Evolutionary conservation across 1,140 invertebrate genomes (phyloP), one percentile per base, ranked within the genome.

Genomic region (Zaprionus africanus): DNA sequence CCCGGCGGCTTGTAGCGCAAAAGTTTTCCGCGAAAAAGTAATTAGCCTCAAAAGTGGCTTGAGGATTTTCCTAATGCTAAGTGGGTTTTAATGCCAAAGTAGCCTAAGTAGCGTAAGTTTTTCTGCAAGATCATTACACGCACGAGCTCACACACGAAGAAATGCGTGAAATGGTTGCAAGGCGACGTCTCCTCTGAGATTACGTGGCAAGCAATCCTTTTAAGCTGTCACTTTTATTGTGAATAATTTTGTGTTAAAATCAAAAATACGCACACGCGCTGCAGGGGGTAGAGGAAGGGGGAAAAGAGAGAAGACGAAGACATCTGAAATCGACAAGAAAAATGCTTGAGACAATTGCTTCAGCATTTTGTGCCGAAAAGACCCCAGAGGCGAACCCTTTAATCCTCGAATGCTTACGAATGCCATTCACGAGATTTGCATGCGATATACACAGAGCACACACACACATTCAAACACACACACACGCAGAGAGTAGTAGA

Each of bases 231-330:
- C 85, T 90, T 79, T 80, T 79, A 81, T 85, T 88, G 84, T 59
- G 78, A 67, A 90, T 90, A 90, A 85, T 90, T 90, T 90, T 90
- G 85, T 81, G 85, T 90, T 79, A 72, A 82, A 90, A 90, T 85
- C 86, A 82, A 79, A 90, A 90, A 73, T 74, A 78, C 67, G 38
- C 82, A 84, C 82, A 88, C 78, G 81, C 75, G 81, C 81, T 49
- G 60, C 72, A 38, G 28, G 41, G 19, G 12, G 28, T 17, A 34
- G 2, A 61, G n/a, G 24, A 43, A 57, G 12, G 17, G 13, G 4
- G 6, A 11, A 5, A 41, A 22, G n/a, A 4, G 17, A 51, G 28
- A 58, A 34, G 24, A 24, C n/a, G n/a, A 34, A 26, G 51, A 22
- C 36, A 66, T 34, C 41, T 58, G 34, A 79, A 83, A 83, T 78